Percentiles rank a stretch among this genome's conserved stretches.
Evolutionary conservation across 2,113 vertebrate species (phyloP).

Genomic region (Pachyramphus minor): DNA sequence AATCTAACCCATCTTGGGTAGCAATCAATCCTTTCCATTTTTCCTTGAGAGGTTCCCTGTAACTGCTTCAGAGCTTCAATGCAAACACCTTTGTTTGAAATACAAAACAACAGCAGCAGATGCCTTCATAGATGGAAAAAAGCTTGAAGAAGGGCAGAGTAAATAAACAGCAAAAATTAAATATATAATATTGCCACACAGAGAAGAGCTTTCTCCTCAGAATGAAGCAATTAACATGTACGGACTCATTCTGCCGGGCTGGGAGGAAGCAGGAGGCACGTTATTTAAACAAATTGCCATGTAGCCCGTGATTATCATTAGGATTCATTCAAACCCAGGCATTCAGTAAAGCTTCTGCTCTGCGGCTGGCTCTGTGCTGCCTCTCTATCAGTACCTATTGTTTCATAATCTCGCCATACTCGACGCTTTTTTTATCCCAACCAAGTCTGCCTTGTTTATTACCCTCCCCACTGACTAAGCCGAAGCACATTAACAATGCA

Average conservation of each 20-base stretch:
- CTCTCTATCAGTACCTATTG: slow-evolving; percentile 62
- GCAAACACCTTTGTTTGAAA: slow-evolving; percentile 7
- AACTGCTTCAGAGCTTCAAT: not conserved
- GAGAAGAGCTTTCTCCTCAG: slow-evolving; percentile 25
- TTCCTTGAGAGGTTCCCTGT: not conserved
- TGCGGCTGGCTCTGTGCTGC: slow-evolving; percentile 23
- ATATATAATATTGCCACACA: not conserved
- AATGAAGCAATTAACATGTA: slow-evolving; percentile 14
- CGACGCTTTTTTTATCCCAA: slow-evolving; percentile 51
- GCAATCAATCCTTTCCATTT: not conserved
- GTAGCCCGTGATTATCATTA: slow-evolving; percentile 58
- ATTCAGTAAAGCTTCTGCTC: slow-evolving; percentile 54
- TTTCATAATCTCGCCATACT: slow-evolving; percentile 39
- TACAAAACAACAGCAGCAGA: not conserved
- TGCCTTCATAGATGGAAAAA: slow-evolving; percentile 10
- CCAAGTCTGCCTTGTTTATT: slow-evolving; percentile 51
- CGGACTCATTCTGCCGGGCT: not conserved
- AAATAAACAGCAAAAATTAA: slow-evolving; percentile 29
- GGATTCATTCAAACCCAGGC: slow-evolving; percentile 51
- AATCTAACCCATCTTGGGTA: not conserved
- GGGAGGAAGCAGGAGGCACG: slow-evolving; percentile 35
- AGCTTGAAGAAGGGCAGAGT: slow-evolving; percentile 5
- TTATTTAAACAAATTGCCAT: slow-evolving; percentile 43
- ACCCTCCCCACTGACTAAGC: slow-evolving; percentile 44
- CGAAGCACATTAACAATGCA: not conserved